Conservation (phyloP, 2,113 vertebrate genomes). For the Sorex araneus region DNA sequence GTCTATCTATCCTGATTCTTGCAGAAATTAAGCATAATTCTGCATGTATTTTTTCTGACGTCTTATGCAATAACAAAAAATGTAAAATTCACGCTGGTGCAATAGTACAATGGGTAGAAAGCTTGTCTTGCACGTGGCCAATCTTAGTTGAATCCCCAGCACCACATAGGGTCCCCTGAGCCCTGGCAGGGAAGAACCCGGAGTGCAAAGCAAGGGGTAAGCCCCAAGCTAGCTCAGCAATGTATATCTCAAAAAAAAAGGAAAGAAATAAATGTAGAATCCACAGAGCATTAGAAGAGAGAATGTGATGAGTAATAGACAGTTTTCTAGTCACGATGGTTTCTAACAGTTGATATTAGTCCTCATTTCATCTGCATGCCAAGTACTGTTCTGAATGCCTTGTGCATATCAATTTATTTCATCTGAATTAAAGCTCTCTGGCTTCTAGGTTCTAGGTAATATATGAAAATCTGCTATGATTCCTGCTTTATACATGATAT, state of each 20-base stretch:
- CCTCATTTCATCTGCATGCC: not conserved
- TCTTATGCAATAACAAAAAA: not conserved
- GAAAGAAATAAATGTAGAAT: not conserved
- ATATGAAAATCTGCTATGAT: not conserved
- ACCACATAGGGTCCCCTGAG: no score
- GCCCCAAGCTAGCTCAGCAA: no score
- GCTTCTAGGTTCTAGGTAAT: not conserved
- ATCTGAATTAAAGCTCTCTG: not conserved
- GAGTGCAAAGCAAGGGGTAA: no score
- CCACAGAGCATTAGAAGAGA: not conserved
- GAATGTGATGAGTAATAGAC: not conserved
- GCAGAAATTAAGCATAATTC: not conserved
- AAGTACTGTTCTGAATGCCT: not conserved
- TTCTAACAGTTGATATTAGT: not conserved
- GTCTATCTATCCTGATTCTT: conserved; percentile 6
- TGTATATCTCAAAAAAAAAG: no score
- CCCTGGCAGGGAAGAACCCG: no score
- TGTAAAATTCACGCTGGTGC: no score
- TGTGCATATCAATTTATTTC: not conserved
- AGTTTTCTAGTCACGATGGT: not conserved
- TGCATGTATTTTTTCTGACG: not conserved
- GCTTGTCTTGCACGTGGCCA: no score
- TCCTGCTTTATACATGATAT: not conserved
- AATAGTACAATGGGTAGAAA: no score
- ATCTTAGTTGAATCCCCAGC: no score